Percentiles rank a stretch among this genome's conserved stretches.
phyloP scores from a whole-genome alignment of 2,888 invertebrate genomes.

The Caenorhabditis uteleia region DNA sequence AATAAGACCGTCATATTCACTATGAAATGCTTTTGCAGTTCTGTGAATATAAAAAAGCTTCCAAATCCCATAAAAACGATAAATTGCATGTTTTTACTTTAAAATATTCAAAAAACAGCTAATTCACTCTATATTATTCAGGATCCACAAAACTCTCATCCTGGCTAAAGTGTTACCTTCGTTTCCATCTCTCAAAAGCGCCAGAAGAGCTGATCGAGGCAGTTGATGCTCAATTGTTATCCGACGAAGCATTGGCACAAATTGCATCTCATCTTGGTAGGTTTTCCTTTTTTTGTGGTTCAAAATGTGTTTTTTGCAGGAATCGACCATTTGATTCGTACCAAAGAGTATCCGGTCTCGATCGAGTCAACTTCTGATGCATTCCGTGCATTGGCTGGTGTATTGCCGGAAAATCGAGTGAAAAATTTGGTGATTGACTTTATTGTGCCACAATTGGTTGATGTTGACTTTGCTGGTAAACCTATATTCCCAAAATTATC shows the following conservation, averaged over 20 bases:
- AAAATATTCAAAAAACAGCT: background rate
- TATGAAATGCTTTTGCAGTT: too few relatives aligned
- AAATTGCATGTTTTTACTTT: too few relatives aligned
- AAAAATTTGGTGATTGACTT: constrained; percentile 85
- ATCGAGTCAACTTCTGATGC: constrained; percentile 78
- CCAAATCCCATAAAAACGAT: too few relatives aligned
- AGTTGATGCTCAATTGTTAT: constrained; percentile 21
- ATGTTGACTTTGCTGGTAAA: constrained; percentile 78
- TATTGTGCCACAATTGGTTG: constrained; percentile 81
- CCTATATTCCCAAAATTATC: background rate
- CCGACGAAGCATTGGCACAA: constrained; percentile 33
- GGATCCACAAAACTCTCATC: constrained; percentile 74
- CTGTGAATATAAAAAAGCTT: too few relatives aligned
- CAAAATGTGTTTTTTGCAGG: constrained; percentile 41
- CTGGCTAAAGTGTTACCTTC: constrained; percentile 75
- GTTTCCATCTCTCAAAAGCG: constrained; percentile 78
- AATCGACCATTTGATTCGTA: constrained; percentile 61
- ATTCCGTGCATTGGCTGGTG: constrained; percentile 83
- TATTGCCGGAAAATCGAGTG: constrained; percentile 76
- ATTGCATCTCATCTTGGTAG: constrained; percentile 31
- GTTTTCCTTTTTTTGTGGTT: background rate
- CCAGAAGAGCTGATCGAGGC: constrained; percentile 80
- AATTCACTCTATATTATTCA: constrained; percentile 29
- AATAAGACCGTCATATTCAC: too few relatives aligned
- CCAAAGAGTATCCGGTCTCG: constrained; percentile 58